Conservation (phyloP, 2,888 invertebrate genomes). For the Mesodorylaimus sp. region DNA sequence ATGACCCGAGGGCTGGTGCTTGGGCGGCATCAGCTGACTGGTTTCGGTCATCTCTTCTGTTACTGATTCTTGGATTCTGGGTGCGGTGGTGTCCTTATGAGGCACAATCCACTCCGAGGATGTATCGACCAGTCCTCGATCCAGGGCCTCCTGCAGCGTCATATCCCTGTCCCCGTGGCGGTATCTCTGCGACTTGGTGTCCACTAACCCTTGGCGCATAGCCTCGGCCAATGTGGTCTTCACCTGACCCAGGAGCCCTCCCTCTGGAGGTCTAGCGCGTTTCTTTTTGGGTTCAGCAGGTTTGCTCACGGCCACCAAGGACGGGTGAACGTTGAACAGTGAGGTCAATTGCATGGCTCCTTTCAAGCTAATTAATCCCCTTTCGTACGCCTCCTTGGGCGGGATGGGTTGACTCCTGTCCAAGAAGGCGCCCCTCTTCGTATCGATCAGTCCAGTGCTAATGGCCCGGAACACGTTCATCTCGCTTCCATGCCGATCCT, state of each 20-base stretch:
- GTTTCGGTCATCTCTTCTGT: slow-evolving; percentile 9
- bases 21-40: neutral
- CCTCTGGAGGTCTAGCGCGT: too few species aligned
- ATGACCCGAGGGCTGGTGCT: neutral
- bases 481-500: slow-evolving; percentile 47
- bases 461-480: slow-evolving; percentile 52
- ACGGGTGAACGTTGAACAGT: slow-evolving; percentile 61
- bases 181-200: slow-evolving; percentile 41
- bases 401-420: slow-evolving; percentile 34
- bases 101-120: slow-evolving; percentile 13
- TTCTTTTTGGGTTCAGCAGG: slow-evolving; percentile 45
- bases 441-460: slow-evolving; percentile 60
- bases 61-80: slow-evolving; percentile 4
- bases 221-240: slow-evolving; percentile 55
- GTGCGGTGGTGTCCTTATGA: neutral
- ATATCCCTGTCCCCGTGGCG: slow-evolving; percentile 13
- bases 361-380: slow-evolving; percentile 63
- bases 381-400: slow-evolving; percentile 50
- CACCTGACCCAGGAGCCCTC: slow-evolving; percentile 28
- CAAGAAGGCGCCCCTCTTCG: slow-evolving; percentile 60
- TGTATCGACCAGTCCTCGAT: slow-evolving; percentile 14
- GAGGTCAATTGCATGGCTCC: slow-evolving; percentile 65
- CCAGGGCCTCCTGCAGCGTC: slow-evolving; percentile 22
- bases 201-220: slow-evolving; percentile 51
- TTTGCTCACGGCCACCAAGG: slow-evolving; percentile 66